Percentiles rank a stretch among this genome's conserved stretches.
Conservation (phyloP, 2,888 invertebrate species). For the Apeira syringaria region DNA sequence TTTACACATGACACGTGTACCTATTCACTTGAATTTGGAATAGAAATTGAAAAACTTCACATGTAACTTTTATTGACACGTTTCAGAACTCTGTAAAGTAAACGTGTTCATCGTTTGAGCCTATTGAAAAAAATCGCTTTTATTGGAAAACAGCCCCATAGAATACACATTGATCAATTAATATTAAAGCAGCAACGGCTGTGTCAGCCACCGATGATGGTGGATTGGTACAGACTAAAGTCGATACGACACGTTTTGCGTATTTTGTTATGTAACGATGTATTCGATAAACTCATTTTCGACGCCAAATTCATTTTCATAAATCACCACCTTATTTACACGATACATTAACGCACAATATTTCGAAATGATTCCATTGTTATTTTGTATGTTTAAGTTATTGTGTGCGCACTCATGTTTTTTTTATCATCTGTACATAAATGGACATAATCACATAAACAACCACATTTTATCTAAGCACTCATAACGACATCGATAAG, state of each 20-base stretch:
- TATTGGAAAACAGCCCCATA: too few relatives aligned
- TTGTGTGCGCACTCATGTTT: neutral
- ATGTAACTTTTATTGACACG: too few relatives aligned
- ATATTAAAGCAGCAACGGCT: too few relatives aligned
- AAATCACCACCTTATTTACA: conserved; percentile 3
- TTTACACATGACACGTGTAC: conserved; percentile 38
- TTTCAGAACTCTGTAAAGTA: too few relatives aligned
- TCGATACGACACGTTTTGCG: neutral
- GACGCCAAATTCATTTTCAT: conserved; percentile 41
- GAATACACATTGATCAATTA: too few relatives aligned
- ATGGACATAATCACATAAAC: conserved; percentile 22
- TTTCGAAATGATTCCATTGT: neutral
- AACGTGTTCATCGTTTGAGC: neutral
- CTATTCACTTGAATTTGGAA: conserved; percentile 27
- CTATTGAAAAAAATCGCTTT: too few relatives aligned
- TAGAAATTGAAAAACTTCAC: conserved; percentile 14
- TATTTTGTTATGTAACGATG: neutral
- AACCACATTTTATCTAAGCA: conserved; percentile 40
- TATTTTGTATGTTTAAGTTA: neutral
- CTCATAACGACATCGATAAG: conserved; percentile 10
- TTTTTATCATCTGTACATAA: neutral
- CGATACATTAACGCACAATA: neutral
- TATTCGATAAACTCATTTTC: conserved; percentile 21
- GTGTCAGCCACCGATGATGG: too few relatives aligned
- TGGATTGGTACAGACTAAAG: neutral